phyloP scores from a whole-genome alignment of 2,113 vertebrate species.

The Corvus moneduloides region DNA sequence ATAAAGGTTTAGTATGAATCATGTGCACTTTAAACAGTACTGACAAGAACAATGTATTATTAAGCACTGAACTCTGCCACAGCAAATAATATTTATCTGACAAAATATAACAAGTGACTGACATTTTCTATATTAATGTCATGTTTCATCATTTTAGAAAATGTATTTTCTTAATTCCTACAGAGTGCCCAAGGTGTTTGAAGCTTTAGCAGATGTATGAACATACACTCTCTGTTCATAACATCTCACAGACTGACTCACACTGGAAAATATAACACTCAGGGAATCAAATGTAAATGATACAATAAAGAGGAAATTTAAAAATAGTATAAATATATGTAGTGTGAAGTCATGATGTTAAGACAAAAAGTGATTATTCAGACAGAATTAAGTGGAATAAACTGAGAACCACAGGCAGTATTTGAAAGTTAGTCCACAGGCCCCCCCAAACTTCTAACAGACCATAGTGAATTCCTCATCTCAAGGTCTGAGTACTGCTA shows the following conservation, averaged over 20 bases:
- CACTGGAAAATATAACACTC: neutral
- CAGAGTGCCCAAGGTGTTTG: neutral
- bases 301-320: neutral
- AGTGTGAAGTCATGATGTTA: neutral
- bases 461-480: neutral
- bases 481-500: neutral
- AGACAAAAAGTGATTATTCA: neutral
- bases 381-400: neutral
- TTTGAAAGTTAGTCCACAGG: neutral
- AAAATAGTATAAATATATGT: neutral
- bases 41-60: conserved; percentile 34
- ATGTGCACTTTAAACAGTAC: conserved; percentile 47
- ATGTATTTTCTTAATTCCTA: conserved; percentile 35
- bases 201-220: neutral
- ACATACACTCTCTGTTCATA: neutral
- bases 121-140: conserved; percentile 23
- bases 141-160: conserved; percentile 41
- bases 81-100: conserved; percentile 51
- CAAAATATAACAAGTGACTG: conserved; percentile 49
- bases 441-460: neutral
- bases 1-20: conserved; percentile 52
- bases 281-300: neutral
- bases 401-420: neutral
- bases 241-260: neutral
- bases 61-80: conserved; percentile 1